These are phyloP conservation scores for Paramuricea clavata DNA, from an alignment of 92 coral and sea anemone species.

Conservation along the genomic window DNA sequence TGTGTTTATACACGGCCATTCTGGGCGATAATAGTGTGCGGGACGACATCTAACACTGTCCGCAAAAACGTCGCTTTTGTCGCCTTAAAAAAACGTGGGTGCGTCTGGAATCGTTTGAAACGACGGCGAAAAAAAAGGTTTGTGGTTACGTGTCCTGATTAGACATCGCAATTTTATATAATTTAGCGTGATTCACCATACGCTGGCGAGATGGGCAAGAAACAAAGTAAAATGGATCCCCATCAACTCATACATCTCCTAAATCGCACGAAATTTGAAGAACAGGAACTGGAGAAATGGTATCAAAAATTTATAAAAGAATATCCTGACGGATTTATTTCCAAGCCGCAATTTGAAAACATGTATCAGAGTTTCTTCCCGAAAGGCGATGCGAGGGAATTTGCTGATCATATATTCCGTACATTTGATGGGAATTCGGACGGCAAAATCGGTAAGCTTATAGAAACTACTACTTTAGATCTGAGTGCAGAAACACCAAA, in stretches of 20 bases:
- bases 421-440: conserved; percentile 95
- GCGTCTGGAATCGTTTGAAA: neutral
- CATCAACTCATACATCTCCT: conserved; percentile 87
- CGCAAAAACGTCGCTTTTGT: neutral
- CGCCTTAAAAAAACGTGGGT: conserved; percentile 19
- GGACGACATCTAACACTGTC: conserved; percentile 19
- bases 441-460: conserved; percentile 91
- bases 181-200: neutral
- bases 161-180: conserved; percentile 3
- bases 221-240: conserved; percentile 95
- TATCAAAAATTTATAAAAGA: conserved; percentile 95
- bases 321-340: conserved; percentile 91
- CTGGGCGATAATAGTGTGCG: neutral
- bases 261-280: conserved; percentile 93
- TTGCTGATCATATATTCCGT: conserved; percentile 95
- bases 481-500: neutral
- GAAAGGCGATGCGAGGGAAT: conserved; percentile 92
- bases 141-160: conserved; percentile 27
- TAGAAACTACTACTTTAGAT: conserved; percentile 2
- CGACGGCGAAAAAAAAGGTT: neutral
- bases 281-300: conserved; percentile 93
- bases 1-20: conserved; percentile 25
- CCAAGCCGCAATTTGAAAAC: conserved; percentile 92
- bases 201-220: conserved; percentile 84
- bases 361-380: conserved; percentile 97